Base-by-base conservation (phyloP, 2,113 vertebrate species). In the Phrynosoma platyrhinos region DNA sequence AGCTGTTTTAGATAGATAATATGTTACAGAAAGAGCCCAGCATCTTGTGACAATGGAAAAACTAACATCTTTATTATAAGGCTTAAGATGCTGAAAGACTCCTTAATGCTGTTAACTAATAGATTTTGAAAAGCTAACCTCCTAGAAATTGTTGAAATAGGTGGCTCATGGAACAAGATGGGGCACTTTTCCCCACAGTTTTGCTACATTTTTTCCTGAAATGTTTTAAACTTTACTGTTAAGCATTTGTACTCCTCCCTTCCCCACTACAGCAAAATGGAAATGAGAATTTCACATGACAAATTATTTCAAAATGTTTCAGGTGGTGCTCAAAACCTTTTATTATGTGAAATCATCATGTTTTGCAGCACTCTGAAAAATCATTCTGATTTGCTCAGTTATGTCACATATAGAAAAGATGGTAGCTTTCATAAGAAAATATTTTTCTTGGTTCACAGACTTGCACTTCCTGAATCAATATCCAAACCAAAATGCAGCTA, bases 281-380 rank as follows among this genome's bases (percentile, higher is more conserved):
- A 82, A 69, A 42, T 69, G 91, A 87, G 55, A 55, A 74, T 82
- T 82, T 69, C 36, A 47, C 16, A 52, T 71, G 66, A 47, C 47
- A 47, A 47, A 7, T 5, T 21, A 18, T 52, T 52, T 21, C 3
- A 42, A 0, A 68, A 42, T 27, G 12, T 82, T 66, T 66, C 20
- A 66, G 27, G 1, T 47, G 8, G 52, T 21, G 27, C 5, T 83
- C 40, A 32, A 20, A 80, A 36, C 58, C 32, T 36, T 62, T 40
- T 25, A 40, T 64, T 62, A 32, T 10, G 36, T 40, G 21, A 36
- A 74, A 18, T 16, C 32, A 83, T n/a, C 30, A n/a, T 10, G 10
- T 69, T 84, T 75, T 40, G 53, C 36, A 72, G 21, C 27, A 58
- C 3, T 72, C n/a, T 42, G 14, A 9, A 4, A 52, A 75, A 85